Evolutionary conservation across 2,888 invertebrate species (phyloP), one percentile per base, ranked within the genome.

Genomic region (Actias luna): DNA sequence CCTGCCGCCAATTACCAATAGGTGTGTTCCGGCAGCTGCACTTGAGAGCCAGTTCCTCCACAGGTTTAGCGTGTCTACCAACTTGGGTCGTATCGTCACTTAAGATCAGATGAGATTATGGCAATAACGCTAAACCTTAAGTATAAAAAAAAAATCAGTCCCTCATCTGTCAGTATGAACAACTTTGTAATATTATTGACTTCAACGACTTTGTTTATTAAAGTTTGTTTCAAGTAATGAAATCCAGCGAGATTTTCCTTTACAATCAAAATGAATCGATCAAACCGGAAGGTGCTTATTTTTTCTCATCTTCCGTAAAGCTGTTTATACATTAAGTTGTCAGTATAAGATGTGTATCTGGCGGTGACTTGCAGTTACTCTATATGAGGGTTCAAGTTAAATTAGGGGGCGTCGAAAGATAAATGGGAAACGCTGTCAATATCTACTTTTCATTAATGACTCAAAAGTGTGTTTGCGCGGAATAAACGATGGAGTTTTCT

Each of bases 361-460:
- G 61, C 70, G 75, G 78, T 87, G 87, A 87, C 86, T 87, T 80
- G 87, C 84, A 73, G 69, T 67, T 70, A 66, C 72, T 69, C 71
- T 70, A 66, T 70, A 71, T 69, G 76, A 67, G 70, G 83, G 80
- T 75, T 79, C 70, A 86, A 87, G 78, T 87, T 86, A 85, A 87
- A 87, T 86, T 85, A 85, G 82, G 82, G 77, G 83, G 80, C 75
- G 78, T 66, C 65, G 76, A 77, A 84, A 87, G 86, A 88, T 88
- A 88, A 87, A 87, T 87, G 87, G 83, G 78, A 79, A 80, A 78
- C 71, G 73, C 86, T 85, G 87, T 87, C 88, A 86, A 87, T 87
- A 83, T 82, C 82, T 84, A 78, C 82, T 79, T 87, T 86, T 85
- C 87, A 85, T 86, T 87, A 87, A 87, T 87, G 86, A 79, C 79